Base-by-base conservation (phyloP, 1,140 invertebrate genomes). In the Panulirus ornatus region DNA sequence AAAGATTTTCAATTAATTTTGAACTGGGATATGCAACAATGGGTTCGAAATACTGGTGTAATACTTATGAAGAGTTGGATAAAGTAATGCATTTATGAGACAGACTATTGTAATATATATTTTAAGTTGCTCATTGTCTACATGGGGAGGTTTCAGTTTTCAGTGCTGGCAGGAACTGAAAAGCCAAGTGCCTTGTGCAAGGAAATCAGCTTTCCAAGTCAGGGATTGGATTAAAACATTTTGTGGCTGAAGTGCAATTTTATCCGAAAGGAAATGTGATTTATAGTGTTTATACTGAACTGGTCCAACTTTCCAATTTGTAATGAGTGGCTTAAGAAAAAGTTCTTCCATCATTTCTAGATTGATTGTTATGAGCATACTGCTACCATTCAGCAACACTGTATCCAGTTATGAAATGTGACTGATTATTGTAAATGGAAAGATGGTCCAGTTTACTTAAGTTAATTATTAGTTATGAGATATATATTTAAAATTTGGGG, bases 131-230 rank as follows among this genome's bases (percentile, higher is more conserved):
- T 66, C 54, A 30, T 73, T 88, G 73, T 86, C 30, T 76, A 58
- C 47, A 58, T 85, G 70, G 40, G 66, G 30, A 51, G 16, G 73
- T 44, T 86, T 86, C 42, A 75, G 66, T 70, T 66, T 30, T 51
- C 54, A 76, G 54, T 71, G 78, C 54, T 47, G 75, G 76, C 86
- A 88, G 58, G 78, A 88, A 70, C 36, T 44, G 76, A 88, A 82
- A 78, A 88, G 86, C 86, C 76, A 88, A 88, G 86, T 88, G 86
- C 86, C 86, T 88, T 88, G 86, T 82, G 86, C 86, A 82, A 88
- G 79, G 84, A 88, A 88, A 81, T 82, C 86, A 82, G 86, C 86
- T 88, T 88, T 88, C 78, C 78, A 82, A 73, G 86, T 88, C 86
- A 88, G 86, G 86, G 86, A 88, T 88, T 88, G 86, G 86, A 82